Conservation (phyloP, 2,797 vertebrate species). For the Ceryle rudis region DNA sequence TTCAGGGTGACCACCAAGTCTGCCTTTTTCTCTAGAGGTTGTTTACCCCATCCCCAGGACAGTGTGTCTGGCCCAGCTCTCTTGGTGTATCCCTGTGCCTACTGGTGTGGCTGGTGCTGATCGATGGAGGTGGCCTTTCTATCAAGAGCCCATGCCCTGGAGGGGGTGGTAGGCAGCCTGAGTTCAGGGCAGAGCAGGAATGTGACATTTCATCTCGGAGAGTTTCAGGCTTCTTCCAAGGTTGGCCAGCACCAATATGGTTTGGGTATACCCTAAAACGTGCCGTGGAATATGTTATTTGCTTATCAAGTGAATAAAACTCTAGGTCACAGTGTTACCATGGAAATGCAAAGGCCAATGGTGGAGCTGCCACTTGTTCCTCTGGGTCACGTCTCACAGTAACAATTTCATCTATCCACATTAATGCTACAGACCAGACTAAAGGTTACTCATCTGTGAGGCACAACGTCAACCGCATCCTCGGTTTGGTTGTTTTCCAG, state of each 20-base stretch:
- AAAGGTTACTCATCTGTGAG: background rate
- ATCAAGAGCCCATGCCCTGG: fast-evolving
- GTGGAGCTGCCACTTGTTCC: slow-evolving; percentile 3
- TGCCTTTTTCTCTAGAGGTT: background rate
- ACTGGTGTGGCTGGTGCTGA: background rate
- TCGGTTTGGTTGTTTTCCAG: background rate
- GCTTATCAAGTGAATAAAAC: background rate
- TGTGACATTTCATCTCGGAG: background rate
- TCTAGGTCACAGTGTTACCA: background rate
- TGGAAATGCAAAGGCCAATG: background rate
- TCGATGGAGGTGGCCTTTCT: background rate
- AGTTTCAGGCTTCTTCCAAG: background rate
- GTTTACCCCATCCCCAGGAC: background rate
- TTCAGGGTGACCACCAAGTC: background rate
- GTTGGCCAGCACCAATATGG: background rate
- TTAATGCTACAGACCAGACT: background rate
- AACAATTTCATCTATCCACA: background rate
- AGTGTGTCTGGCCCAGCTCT: background rate
- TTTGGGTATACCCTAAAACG: background rate
- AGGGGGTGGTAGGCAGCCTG: background rate
- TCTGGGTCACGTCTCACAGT: background rate
- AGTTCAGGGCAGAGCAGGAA: background rate
- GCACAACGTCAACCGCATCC: background rate
- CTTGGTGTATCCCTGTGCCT: background rate
- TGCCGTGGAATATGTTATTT: background rate